Evolutionary conservation across 2,113 vertebrate genomes (phyloP).

Genomic region (Notiomystis cincta): DNA sequence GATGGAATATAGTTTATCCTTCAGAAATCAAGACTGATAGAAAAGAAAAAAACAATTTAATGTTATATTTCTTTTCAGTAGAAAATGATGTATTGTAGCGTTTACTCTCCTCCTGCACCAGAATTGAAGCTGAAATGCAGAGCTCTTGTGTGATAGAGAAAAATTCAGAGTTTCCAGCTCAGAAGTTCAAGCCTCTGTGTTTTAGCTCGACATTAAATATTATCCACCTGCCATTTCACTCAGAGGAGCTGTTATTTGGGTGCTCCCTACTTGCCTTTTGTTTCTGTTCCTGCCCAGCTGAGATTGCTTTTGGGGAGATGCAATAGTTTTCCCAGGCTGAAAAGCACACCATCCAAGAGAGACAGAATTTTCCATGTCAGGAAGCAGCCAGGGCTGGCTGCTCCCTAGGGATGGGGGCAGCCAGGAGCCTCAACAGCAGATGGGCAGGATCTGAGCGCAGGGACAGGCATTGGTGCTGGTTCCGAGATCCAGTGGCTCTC

Average conservation of each 20-base stretch:
- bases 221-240: not conserved
- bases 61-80: not conserved
- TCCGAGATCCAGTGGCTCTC: accelerated
- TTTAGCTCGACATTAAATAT: not conserved
- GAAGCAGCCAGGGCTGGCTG: not conserved
- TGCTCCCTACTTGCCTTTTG: not conserved
- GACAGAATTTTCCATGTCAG: not conserved
- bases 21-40: not conserved
- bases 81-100: not conserved
- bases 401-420: not conserved
- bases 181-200: not conserved
- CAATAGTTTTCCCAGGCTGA: not conserved
- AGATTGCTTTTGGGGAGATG: not conserved
- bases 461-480: accelerated
- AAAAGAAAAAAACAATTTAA: not conserved
- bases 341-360: not conserved
- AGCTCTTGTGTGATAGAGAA: not conserved
- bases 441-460: not conserved
- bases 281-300: not conserved
- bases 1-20: not conserved
- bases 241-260: not conserved
- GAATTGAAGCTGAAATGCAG: not conserved
- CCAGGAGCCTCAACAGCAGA: not conserved
- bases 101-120: not conserved
- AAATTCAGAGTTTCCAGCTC: not conserved